phyloP scores from a whole-genome alignment of 2,113 vertebrate species.

The Nematolebias whitei region DNA sequence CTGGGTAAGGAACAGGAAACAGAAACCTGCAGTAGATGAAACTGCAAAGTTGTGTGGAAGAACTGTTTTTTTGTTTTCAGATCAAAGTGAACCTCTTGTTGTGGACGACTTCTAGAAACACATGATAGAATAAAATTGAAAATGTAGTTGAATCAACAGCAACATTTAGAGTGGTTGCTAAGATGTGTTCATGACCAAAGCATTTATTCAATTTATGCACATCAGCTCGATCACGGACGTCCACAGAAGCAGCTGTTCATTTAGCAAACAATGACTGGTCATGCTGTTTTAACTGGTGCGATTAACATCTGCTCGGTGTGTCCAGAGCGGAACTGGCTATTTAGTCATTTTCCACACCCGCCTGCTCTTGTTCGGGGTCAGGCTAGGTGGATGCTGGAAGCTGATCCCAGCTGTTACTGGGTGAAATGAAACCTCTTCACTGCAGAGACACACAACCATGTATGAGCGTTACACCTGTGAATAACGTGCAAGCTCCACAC shows the following conservation, averaged over 20 bases:
- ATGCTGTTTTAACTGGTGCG: not conserved
- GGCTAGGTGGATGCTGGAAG: not conserved
- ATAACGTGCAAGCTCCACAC: too few species aligned
- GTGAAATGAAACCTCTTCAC: not conserved
- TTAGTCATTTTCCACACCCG: not conserved
- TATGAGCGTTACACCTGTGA: too few species aligned
- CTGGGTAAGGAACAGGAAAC: slow-evolving; percentile 71
- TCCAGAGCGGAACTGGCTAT: not conserved
- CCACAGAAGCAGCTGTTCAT: not conserved
- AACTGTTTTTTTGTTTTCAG: not conserved
- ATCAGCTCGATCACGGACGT: not conserved
- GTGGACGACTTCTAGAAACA: not conserved
- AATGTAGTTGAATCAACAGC: not conserved
- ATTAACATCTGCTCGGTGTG: not conserved
- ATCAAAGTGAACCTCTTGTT: not conserved
- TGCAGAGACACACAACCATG: not conserved
- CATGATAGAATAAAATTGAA: not conserved
- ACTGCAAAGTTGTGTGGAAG: not conserved
- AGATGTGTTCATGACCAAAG: not conserved
- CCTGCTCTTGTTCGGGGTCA: not conserved
- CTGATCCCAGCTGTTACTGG: not conserved
- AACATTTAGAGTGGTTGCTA: not conserved
- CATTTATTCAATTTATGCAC: not conserved
- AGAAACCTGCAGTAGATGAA: too few species aligned
- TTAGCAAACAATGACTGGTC: not conserved